Base-by-base conservation (phyloP, 2,888 invertebrate species). In the Capitulum mitella region DNA sequence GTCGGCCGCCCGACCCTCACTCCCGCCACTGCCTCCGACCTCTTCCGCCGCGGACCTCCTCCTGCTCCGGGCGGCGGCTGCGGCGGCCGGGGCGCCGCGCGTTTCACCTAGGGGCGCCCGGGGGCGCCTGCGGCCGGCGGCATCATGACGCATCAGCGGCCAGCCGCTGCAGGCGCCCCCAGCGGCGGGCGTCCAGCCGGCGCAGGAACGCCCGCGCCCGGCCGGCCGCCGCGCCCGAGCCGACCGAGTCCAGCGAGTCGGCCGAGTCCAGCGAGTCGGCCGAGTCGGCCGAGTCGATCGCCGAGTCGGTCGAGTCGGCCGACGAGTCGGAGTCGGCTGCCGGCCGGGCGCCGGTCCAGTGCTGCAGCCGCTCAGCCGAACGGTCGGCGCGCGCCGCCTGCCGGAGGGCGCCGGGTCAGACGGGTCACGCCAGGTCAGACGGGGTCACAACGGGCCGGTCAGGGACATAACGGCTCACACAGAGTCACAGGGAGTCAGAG, bases 341-440 rank as follows among this genome's bases (percentile, higher is more conserved):
- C 43, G 29, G 8, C 58, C 14, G 64, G 16, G 40, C 1, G 26
- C 16, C 37, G 37, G 40, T 37, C 10, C 26, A 1, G 70, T 70
- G 70, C 26, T 70, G 70, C 22, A 70, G 70, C 12, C 70, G 70
- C 37, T 2, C 1, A 6, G 37, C 3, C 8, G 70, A 22, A 10
- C 40, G 70, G 70, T 70, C 70, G 8, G 40, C 40, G 10, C 70
- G 70, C 26, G 70, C 70, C 70, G 40, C 40, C 70, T 70, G 70
- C 6, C 3, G 34, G 26, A 74, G 26, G 37, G 43, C 19, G 16
- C 19, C 22, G 6, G 2, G 37, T 43, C 43, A 43, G 43, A n/a
- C n/a, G n/a, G n/a, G n/a, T n/a, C n/a, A n/a, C n/a, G n/a, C n/a
- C n/a, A n/a, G n/a, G n/a, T n/a, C n/a, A n/a, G n/a, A n/a, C n/a